phyloP scores from a whole-genome alignment of 2,113 vertebrate genomes.

The Cyanistes caeruleus region DNA sequence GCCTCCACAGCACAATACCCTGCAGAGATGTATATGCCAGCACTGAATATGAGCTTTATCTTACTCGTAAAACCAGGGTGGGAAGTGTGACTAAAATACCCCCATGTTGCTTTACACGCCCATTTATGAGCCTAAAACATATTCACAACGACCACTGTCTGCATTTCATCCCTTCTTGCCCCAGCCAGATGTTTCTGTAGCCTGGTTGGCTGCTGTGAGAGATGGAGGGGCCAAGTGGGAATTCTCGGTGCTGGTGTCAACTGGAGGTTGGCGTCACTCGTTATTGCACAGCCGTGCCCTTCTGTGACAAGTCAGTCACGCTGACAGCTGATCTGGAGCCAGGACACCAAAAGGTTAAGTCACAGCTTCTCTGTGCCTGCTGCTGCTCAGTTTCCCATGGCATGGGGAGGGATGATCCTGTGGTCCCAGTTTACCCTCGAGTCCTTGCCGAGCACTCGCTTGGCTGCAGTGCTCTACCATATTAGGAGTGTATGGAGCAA shows the following conservation, averaged over 20 bases:
- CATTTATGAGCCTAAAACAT: constrained; percentile 24
- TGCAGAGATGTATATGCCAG: neutral
- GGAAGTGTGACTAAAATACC: neutral
- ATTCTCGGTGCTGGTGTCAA: neutral
- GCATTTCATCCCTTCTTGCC: neutral
- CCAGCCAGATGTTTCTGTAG: neutral
- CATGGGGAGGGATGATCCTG: neutral
- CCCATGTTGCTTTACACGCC: neutral
- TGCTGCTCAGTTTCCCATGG: constrained; percentile 29
- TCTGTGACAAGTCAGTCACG: neutral
- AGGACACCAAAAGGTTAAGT: constrained; percentile 31
- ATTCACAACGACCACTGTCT: neutral
- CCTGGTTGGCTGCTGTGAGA: neutral
- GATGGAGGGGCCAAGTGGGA: neutral
- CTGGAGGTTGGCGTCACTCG: neutral
- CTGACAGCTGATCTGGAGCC: constrained; percentile 4
- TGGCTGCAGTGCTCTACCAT: constrained; percentile 63
- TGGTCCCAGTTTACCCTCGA: neutral
- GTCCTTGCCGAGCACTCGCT: neutral
- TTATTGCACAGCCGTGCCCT: neutral
- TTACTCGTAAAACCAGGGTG: neutral
- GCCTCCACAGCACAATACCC: neutral
- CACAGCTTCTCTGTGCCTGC: neutral
- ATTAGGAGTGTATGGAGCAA: constrained; percentile 72
- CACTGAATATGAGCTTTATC: neutral